phyloP scores from a whole-genome alignment of 2,113 vertebrate genomes.

The Regulus satrapa region DNA sequence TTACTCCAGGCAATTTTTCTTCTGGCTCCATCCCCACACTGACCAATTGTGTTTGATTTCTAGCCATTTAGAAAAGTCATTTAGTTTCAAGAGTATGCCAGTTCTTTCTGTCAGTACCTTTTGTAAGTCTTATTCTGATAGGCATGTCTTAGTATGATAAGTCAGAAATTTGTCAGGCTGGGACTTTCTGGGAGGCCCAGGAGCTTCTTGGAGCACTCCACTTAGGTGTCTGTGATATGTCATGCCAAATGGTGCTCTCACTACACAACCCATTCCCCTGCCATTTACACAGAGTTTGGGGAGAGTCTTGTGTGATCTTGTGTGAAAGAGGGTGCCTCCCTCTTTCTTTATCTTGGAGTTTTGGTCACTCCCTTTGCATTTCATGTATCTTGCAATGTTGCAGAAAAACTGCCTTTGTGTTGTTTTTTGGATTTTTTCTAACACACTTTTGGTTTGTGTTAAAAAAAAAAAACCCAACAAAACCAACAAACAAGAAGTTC shows the following conservation, averaged over 20 bases:
- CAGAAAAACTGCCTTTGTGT: neutral
- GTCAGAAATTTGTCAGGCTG: neutral
- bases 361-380: neutral
- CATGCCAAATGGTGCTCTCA: rapidly evolving
- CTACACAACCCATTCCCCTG: neutral
- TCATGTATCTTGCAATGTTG: neutral
- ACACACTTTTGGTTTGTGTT: neutral
- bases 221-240: neutral
- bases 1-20: neutral
- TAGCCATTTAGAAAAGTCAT: neutral
- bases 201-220: neutral
- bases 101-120: neutral
- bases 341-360: neutral
- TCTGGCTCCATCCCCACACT: neutral
- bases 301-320: neutral
- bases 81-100: neutral
- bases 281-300: neutral
- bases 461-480: neutral
- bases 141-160: neutral
- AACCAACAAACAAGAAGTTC: neutral
- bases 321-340: too few species aligned
- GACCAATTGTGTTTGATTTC: neutral
- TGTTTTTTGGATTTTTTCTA: neutral
- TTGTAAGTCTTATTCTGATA: neutral
- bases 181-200: neutral